phyloP scores from a whole-genome alignment of 2,888 invertebrate genomes.

The Andricus quercusramuli region DNA sequence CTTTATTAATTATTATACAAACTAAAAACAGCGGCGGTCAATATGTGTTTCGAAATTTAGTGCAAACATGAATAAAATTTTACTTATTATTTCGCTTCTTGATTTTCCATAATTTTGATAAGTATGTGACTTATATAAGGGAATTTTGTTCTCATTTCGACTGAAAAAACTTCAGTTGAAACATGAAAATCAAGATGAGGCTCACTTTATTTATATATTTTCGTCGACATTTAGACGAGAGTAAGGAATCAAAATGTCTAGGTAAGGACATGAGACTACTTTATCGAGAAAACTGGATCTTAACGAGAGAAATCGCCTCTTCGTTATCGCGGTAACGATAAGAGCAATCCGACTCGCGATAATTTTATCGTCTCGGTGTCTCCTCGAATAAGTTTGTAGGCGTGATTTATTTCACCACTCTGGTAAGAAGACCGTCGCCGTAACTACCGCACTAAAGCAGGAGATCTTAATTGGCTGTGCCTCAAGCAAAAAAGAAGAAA shows the following conservation, averaged over 20 bases:
- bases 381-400: constrained; percentile 50
- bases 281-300: constrained; percentile 52
- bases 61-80: too few species aligned
- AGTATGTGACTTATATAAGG: too few species aligned
- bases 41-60: too few species aligned
- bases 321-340: constrained; percentile 66
- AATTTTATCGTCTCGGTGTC: constrained; percentile 60
- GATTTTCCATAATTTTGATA: too few species aligned
- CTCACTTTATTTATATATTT: not conserved
- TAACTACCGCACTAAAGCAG: constrained; percentile 49
- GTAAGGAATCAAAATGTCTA: not conserved
- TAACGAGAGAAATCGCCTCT: constrained; percentile 68
- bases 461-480: constrained; percentile 54
- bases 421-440: constrained; percentile 47
- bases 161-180: too few species aligned
- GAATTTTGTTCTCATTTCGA: too few species aligned
- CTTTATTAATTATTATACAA: too few species aligned
- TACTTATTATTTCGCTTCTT: too few species aligned
- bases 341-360: constrained; percentile 66
- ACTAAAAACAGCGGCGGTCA: too few species aligned
- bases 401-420: constrained; percentile 62
- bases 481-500: not conserved
- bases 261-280: constrained; percentile 4
- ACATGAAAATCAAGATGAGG: not conserved
- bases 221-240: not conserved